Evolutionary conservation across 2,888 invertebrate species (phyloP), one percentile per base, ranked within the genome.

Genomic region (Orthonychiurus folsomi): DNA sequence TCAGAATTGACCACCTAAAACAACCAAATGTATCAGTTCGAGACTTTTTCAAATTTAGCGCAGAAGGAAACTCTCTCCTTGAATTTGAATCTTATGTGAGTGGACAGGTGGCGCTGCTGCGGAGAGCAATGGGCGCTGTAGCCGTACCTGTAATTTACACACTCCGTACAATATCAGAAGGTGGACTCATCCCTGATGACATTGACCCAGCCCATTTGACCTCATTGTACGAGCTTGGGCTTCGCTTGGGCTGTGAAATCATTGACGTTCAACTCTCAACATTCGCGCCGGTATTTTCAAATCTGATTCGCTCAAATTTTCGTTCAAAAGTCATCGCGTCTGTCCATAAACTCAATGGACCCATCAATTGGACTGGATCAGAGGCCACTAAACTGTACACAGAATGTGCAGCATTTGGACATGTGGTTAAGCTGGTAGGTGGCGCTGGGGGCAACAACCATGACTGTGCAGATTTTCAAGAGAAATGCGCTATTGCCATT

Each of bases 61-160:
- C 15, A 9, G 37, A 15, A 5, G 37, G 37, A 15, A 9, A 5
- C 5, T n/a, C n/a, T n/a, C 48, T 48, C 15, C n/a, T 15, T n/a
- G 48, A 48, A n/a, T 23, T 21, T 23, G 21, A 21, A 21, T 12
- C 5, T 9, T 5, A n/a, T 5, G 52, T 52, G n/a, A 20, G 5
- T 21, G 52, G 20, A 20, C 9, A 52, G 20, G 52, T 52, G 9
- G 21, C 12, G 21, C 5, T 52, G 20, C 12, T 52, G 3, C 9
- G 20, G 52, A 52, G 37, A 37, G 37, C 5, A 15, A 15, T 5
- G 52, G 21, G 20, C 9, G 52, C 5, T 21, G 9, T 3, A 52
- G 21, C 20, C 52, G 12, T 48, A n/a, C 48, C 48, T 12, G n/a
- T 52, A 5, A 52, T 52, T 23, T 52, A 52, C 52, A 52, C 52